Percentiles rank a stretch among this genome's conserved stretches.
Conservation (phyloP, 1,140 invertebrate species). For the Penaeus vannamei region DNA sequence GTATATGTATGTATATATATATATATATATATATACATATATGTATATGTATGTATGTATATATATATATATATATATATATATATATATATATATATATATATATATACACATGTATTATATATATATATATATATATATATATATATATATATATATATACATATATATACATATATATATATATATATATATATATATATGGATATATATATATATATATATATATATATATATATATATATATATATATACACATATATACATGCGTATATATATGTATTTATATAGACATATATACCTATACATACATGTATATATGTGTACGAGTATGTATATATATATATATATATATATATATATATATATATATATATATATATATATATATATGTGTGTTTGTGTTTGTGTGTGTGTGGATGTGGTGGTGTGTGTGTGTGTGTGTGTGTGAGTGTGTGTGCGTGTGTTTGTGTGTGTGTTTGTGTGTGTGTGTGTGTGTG, state of each 20-base stretch:
- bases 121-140: neutral
- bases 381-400: neutral
- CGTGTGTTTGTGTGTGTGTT: neutral
- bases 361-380: constrained; percentile 26
- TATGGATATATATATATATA: neutral
- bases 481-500: constrained; percentile 1
- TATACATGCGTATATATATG: neutral
- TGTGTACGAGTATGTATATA: neutral
- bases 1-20: neutral
- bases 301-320: neutral
- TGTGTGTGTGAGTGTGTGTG: too few relatives aligned
- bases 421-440: neutral
- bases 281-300: neutral
- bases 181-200: neutral
- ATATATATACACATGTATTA: neutral
- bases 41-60: neutral
- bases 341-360: constrained; percentile 33
- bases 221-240: neutral
- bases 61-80: constrained; percentile 18
- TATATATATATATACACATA: constrained; percentile 19
- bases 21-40: neutral
- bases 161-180: neutral
- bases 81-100: constrained; percentile 10
- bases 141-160: neutral
- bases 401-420: neutral